phyloP scores from a whole-genome alignment of 2,797 vertebrate species.

The Coregonus sp. region DNA sequence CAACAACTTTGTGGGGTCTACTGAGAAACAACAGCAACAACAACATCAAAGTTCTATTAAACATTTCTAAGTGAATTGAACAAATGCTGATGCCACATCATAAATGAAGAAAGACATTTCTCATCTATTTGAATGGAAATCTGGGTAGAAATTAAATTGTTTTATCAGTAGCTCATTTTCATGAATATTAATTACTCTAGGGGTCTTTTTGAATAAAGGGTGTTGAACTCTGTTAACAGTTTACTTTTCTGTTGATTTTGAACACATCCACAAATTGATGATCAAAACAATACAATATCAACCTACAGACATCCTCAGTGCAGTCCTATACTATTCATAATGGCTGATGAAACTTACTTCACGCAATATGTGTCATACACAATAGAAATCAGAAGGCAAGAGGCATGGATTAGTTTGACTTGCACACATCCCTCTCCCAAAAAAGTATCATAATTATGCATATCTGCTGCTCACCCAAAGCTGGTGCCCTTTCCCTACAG shows the following conservation, averaged over 20 bases:
- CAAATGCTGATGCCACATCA: conserved; percentile 11
- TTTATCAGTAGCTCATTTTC: neutral
- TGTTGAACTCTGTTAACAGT: neutral
- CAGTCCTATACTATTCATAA: too few species aligned
- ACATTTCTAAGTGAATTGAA: conserved; percentile 17
- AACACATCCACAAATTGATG: neutral
- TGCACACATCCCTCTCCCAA: conserved; percentile 6
- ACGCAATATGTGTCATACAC: neutral
- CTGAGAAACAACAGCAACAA: conserved; percentile 14
- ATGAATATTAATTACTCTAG: neutral
- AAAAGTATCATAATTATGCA: conserved; percentile 44
- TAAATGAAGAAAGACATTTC: conserved; percentile 22
- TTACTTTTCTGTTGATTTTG: neutral
- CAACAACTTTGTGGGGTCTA: neutral
- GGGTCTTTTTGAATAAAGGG: neutral
- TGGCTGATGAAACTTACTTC: neutral
- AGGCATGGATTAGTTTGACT: conserved; percentile 24
- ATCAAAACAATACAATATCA: neutral
- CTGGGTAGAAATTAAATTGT: neutral
- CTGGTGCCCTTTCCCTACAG: conserved; percentile 50
- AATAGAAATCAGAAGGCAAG: conserved; percentile 13
- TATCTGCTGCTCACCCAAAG: conserved; percentile 40
- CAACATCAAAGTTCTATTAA: conserved; percentile 18
- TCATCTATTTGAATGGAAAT: conserved; percentile 6
- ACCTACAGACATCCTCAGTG: neutral